These are phyloP conservation scores for Melopsittacus undulatus DNA, from an alignment of 2,797 vertebrate species.

Conservation along the genomic window DNA sequence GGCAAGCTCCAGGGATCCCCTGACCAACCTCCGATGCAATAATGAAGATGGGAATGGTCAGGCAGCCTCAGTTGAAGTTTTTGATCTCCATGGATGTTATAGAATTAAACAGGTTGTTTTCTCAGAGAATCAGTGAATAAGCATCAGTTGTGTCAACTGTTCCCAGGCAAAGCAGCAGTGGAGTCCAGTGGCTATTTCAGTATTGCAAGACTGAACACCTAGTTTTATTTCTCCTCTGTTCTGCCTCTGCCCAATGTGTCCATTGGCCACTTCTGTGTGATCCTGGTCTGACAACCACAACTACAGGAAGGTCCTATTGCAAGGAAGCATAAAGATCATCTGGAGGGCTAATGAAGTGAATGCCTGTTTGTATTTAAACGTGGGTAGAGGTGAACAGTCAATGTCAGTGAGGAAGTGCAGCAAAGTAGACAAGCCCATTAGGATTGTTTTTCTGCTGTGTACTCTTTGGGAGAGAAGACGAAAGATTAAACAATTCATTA, in stretches of 20 bases:
- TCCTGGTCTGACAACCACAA: no score
- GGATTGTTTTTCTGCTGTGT: not conserved
- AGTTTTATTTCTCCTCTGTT: not conserved
- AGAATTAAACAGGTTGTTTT: not conserved
- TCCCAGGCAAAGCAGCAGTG: not conserved
- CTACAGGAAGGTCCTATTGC: not conserved
- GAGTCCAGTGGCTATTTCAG: fast-evolving
- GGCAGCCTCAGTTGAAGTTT: fast-evolving
- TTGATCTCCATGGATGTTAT: fast-evolving
- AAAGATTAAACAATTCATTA: not conserved
- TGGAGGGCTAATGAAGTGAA: not conserved
- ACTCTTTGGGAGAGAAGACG: not conserved
- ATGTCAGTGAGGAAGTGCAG: not conserved
- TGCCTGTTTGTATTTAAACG: not conserved
- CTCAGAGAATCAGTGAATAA: not conserved
- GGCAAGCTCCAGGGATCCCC: not conserved
- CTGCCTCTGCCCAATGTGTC: fast-evolving
- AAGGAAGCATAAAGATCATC: not conserved
- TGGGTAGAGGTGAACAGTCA: not conserved
- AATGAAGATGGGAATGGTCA: not conserved
- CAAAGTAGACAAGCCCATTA: not conserved
- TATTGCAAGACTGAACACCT: fast-evolving
- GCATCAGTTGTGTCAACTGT: not conserved
- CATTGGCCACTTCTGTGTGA: fast-evolving
- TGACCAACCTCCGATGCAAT: no score